Conservation (phyloP, 2,113 vertebrate genomes). For the Phrynosoma blainvillii region DNA sequence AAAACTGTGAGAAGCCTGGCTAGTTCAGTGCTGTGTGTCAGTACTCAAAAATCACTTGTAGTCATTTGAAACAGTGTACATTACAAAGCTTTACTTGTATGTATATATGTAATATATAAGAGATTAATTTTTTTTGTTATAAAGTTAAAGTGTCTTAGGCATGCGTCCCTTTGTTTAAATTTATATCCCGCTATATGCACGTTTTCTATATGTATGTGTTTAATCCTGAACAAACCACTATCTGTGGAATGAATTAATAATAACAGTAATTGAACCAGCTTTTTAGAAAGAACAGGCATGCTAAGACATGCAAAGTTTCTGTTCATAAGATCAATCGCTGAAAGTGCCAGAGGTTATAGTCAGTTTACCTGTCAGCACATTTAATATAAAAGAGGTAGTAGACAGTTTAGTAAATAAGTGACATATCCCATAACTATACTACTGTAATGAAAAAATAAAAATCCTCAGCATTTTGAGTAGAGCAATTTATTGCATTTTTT, state of each 20-base stretch:
- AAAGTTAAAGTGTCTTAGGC: not conserved
- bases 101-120: slow-evolving; percentile 54
- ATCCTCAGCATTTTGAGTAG: slow-evolving; percentile 43
- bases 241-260: slow-evolving; percentile 38
- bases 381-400: slow-evolving; percentile 66
- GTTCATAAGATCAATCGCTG: slow-evolving; percentile 63
- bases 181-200: not conserved
- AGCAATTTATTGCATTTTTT: slow-evolving; percentile 11
- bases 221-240: slow-evolving; percentile 30
- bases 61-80: slow-evolving; percentile 70
- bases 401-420: slow-evolving; percentile 70
- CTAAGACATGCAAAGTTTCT: slow-evolving; percentile 60
- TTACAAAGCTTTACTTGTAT: slow-evolving; percentile 63
- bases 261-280: slow-evolving; percentile 62
- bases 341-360: slow-evolving; percentile 70
- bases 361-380: slow-evolving; percentile 70
- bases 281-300: slow-evolving; percentile 64
- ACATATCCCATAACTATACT: slow-evolving; percentile 61
- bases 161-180: not conserved
- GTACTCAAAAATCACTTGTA: slow-evolving; percentile 64
- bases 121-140: slow-evolving; percentile 30
- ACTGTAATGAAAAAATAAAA: not conserved
- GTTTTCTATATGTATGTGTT: slow-evolving; percentile 44
- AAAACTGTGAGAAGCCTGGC: slow-evolving; percentile 61
- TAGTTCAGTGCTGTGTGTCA: slow-evolving; percentile 55